These are phyloP conservation scores for Eilema depressum DNA, from an alignment of 2,888 invertebrate species.

Conservation along the genomic window DNA sequence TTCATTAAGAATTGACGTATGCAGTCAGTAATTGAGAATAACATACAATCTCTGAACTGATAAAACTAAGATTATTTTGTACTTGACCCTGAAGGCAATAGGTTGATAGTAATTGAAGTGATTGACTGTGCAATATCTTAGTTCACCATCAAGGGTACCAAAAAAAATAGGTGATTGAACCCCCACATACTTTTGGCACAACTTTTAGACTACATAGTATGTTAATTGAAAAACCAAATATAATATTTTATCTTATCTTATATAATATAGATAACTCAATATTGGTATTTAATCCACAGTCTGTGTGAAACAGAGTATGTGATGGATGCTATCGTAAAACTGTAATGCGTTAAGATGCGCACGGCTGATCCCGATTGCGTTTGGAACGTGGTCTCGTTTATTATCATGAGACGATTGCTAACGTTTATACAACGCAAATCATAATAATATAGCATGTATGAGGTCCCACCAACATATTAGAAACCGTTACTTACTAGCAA, in stretches of 20 bases:
- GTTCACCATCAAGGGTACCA: too few species aligned
- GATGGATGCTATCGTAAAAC: constrained; percentile 6
- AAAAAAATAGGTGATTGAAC: too few species aligned
- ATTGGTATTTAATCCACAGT: neutral
- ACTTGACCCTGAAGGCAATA: neutral
- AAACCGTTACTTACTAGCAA: too few species aligned
- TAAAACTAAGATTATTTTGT: neutral
- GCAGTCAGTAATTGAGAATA: neutral
- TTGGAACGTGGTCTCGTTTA: constrained; percentile 1
- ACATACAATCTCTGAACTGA: neutral
- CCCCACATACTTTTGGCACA: too few species aligned
- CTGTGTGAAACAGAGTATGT: neutral
- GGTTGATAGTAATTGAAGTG: neutral
- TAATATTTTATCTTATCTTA: neutral
- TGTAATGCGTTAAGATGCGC: constrained; percentile 14
- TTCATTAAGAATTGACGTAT: neutral
- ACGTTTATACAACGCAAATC: neutral
- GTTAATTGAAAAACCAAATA: too few species aligned
- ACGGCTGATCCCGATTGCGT: constrained; percentile 9
- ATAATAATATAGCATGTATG: too few species aligned
- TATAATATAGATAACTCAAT: neutral
- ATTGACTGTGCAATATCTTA: neutral
- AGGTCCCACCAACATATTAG: too few species aligned
- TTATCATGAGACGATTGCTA: neutral
- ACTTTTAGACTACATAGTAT: too few species aligned